These are phyloP conservation scores for Lymantria dispar DNA, from an alignment of 2,888 invertebrate species.

Conservation along the genomic window DNA sequence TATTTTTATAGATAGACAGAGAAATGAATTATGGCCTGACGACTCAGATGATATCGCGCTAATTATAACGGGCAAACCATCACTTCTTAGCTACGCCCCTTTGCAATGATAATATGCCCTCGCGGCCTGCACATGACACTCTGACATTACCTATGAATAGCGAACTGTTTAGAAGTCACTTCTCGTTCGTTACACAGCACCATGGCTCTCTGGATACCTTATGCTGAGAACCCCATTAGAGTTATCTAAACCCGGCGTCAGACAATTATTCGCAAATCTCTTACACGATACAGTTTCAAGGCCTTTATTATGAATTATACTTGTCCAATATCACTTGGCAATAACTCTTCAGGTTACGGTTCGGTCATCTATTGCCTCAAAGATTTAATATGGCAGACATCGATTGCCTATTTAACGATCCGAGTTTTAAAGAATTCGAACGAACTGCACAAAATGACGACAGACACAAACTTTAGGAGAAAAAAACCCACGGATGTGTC, in stretches of 20 bases:
- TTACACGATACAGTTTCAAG: background rate
- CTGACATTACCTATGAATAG: no score
- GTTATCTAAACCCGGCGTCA: constrained; percentile 41
- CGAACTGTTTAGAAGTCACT: background rate
- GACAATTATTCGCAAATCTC: background rate
- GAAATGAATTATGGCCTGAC: no score
- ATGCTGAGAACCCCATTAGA: constrained; percentile 57
- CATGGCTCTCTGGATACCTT: constrained; percentile 70
- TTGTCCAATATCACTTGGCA: constrained; percentile 36
- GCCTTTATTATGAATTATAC: constrained; percentile 17
- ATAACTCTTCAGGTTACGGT: constrained; percentile 39
- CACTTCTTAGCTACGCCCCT: constrained; percentile 20
- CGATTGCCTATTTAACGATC: background rate
- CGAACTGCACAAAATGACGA: background rate
- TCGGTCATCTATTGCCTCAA: constrained; percentile 1
- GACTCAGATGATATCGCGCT: no score
- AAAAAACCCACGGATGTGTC: constrained; percentile 87
- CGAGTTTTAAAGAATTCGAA: background rate
- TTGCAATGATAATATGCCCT: constrained; percentile 28
- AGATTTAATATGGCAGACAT: background rate
- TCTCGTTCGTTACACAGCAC: background rate
- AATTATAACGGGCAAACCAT: no score
- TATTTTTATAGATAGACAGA: no score
- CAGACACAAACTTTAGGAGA: constrained; percentile 64
- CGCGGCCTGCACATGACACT: constrained; percentile 15